These are phyloP conservation scores for Schizopygopsis pylzovi DNA, from an alignment of 2,797 vertebrate species.

Conservation along the genomic window DNA sequence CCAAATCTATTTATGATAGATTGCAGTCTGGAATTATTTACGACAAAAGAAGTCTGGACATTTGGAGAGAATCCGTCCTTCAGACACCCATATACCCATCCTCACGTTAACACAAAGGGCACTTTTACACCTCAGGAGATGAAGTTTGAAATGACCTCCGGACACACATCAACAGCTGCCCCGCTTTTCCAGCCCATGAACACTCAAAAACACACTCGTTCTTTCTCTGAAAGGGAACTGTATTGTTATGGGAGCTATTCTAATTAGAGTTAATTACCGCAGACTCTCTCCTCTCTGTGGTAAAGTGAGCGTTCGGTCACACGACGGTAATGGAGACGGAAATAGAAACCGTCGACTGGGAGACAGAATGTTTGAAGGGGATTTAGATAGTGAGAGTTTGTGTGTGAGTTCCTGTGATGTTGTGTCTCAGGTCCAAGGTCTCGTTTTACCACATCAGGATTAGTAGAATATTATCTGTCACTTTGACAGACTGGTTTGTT, in stretches of 20 bases:
- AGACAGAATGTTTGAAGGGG: conserved; percentile 38
- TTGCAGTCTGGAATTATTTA: conserved; percentile 39
- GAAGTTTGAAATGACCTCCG: conserved; percentile 47
- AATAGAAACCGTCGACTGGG: conserved; percentile 36
- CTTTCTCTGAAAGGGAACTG: conserved; percentile 40
- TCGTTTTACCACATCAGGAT: conserved; percentile 18
- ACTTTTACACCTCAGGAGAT: conserved; percentile 26
- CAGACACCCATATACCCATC: conserved; percentile 8
- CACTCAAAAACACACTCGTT: conserved; percentile 6
- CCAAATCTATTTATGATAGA: conserved; percentile 53
- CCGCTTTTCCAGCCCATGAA: conserved; percentile 10
- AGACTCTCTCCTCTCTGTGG: conserved; percentile 35
- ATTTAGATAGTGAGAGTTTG: conserved; percentile 24
- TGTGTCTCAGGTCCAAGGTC: conserved; percentile 2
- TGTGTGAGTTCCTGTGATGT: conserved; percentile 50
- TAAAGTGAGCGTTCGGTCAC: conserved; percentile 52
- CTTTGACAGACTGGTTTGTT: conserved; percentile 22
- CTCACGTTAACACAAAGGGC: conserved; percentile 19
- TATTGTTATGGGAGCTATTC: conserved; percentile 57
- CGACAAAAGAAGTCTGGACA: conserved; percentile 45
- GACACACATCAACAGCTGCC: conserved; percentile 52
- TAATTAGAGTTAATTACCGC: conserved; percentile 63
- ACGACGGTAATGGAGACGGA: conserved; percentile 51
- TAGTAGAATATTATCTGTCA: conserved; percentile 20
- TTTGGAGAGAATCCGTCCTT: conserved; percentile 38